A percentile compares a stretch with the other conserved stretches of the same genome.
Evolutionary conservation across 1,140 invertebrate genomes (phyloP).

Genomic region (Thaumatotibia leucotreta): DNA sequence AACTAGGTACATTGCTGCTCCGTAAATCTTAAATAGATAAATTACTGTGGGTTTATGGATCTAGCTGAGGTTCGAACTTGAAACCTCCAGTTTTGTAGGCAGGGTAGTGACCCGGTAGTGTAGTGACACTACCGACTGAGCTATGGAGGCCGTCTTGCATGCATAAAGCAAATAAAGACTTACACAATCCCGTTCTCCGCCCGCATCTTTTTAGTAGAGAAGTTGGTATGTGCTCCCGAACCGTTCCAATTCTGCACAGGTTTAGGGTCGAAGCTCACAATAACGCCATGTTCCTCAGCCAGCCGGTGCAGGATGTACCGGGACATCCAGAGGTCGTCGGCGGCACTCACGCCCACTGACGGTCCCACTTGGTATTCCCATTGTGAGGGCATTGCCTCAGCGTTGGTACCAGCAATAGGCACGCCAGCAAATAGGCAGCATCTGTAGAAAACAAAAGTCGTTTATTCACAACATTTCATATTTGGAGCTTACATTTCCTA

Average conservation of each 20-base stretch:
- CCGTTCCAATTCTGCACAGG: constrained; percentile 92
- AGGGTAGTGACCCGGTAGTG: too few relatives aligned
- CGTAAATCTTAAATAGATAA: too few relatives aligned
- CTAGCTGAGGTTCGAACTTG: too few relatives aligned
- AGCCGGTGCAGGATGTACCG: constrained; percentile 88
- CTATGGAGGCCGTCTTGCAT: too few relatives aligned
- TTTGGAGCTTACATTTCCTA: too few relatives aligned
- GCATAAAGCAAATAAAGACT: too few relatives aligned
- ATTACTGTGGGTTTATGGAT: too few relatives aligned
- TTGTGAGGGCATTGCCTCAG: constrained; percentile 92
- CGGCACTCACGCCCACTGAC: constrained; percentile 85
- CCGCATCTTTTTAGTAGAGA: constrained; percentile 89
- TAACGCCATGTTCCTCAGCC: constrained; percentile 90
- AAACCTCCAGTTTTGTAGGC: too few relatives aligned
- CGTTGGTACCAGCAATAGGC: constrained; percentile 89
- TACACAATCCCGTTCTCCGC: constrained; percentile 83
- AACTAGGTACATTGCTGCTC: too few relatives aligned
- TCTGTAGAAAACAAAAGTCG: constrained; percentile 36
- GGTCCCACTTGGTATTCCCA: constrained; percentile 87
- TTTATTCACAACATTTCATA: too few relatives aligned
- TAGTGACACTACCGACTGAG: too few relatives aligned
- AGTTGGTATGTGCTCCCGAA: constrained; percentile 89
- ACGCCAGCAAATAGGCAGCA: constrained; percentile 90
- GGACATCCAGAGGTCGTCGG: constrained; percentile 90
- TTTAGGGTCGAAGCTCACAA: constrained; percentile 88